Conservation (phyloP, 2,797 vertebrate genomes). For the Pipistrellus pygmaeus region DNA sequence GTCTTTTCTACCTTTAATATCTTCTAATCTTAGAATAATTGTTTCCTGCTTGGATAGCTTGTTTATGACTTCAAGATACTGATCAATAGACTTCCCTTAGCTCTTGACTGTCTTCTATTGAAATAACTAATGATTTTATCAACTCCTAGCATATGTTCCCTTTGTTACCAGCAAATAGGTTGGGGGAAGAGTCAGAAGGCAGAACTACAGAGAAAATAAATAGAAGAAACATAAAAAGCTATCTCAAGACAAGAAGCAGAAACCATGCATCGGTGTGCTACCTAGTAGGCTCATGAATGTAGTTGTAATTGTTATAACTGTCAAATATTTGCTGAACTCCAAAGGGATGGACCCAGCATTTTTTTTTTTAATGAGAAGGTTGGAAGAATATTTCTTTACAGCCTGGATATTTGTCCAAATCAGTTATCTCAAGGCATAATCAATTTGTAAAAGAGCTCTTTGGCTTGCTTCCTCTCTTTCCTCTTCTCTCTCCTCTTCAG, state of each 20-base stretch:
- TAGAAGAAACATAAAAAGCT: not conserved
- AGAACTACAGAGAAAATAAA: slow-evolving; percentile 53
- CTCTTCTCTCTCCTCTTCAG: not conserved
- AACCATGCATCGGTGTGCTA: not conserved
- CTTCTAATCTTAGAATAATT: not conserved
- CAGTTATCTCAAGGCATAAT: not conserved
- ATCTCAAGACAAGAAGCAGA: not conserved
- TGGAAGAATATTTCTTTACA: not conserved
- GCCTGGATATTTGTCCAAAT: slow-evolving; percentile 18
- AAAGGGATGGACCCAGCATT: not conserved
- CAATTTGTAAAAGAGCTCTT: not conserved
- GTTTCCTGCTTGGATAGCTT: not conserved
- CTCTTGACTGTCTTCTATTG: not conserved
- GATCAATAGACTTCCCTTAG: not conserved
- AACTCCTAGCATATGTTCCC: not conserved
- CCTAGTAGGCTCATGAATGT: not conserved
- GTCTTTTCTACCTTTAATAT: not conserved
- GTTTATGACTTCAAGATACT: not conserved
- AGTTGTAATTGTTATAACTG: not conserved
- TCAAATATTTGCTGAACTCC: slow-evolving; percentile 35
- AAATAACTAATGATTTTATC: not conserved
- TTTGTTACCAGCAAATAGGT: not conserved
- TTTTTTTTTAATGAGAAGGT: slow-evolving; percentile 24
- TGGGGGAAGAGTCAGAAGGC: not conserved
- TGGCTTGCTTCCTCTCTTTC: slow-evolving; percentile 22